Percentiles rank a stretch among this genome's conserved stretches.
These are phyloP conservation scores for Catocala nupta DNA, from an alignment of 2,888 invertebrate species.

Conservation along the genomic window DNA sequence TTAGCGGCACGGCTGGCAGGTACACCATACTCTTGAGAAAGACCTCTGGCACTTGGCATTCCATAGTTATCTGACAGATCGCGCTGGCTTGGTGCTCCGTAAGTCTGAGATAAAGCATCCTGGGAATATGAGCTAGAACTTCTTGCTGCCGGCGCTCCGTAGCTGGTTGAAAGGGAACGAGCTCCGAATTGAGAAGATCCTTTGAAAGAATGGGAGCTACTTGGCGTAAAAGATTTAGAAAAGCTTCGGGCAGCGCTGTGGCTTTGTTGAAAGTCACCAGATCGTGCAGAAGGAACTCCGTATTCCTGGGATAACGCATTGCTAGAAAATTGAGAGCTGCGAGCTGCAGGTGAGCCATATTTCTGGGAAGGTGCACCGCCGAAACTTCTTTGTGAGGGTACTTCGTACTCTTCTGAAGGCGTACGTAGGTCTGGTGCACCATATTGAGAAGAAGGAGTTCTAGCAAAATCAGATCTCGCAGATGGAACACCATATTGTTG, in stretches of 20 bases:
- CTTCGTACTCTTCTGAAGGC: conserved; percentile 65
- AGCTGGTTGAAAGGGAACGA: conserved; percentile 35
- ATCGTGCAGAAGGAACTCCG: conserved; percentile 59
- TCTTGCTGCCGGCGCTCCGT: conserved; percentile 34
- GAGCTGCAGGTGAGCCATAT: conserved; percentile 58
- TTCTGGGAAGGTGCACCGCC: conserved; percentile 53
- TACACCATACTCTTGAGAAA: conserved; percentile 81
- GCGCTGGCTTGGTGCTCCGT: conserved; percentile 63
- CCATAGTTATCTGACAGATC: conserved; percentile 68
- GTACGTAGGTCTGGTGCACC: conserved; percentile 59
- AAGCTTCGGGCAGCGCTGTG: conserved; percentile 65
- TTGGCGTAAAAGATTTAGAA: conserved; percentile 54
- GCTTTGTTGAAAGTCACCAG: conserved; percentile 51
- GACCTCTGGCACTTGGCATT: conserved; percentile 69
- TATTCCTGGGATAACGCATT: conserved; percentile 62
- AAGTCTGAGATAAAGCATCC: conserved; percentile 40
- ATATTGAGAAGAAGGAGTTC: conserved; percentile 55
- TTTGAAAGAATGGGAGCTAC: conserved; percentile 32
- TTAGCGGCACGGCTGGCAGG: conserved; percentile 64
- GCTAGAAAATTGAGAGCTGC: conserved; percentile 45
- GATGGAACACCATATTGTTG: conserved; percentile 51
- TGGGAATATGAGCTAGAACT: conserved; percentile 40
- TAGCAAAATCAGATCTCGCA: conserved; percentile 46
- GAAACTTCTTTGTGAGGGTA: conserved; percentile 58
- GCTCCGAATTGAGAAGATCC: conserved; percentile 56